Conservation (phyloP, 2,888 invertebrate genomes). For the Diadromus collaris region DNA sequence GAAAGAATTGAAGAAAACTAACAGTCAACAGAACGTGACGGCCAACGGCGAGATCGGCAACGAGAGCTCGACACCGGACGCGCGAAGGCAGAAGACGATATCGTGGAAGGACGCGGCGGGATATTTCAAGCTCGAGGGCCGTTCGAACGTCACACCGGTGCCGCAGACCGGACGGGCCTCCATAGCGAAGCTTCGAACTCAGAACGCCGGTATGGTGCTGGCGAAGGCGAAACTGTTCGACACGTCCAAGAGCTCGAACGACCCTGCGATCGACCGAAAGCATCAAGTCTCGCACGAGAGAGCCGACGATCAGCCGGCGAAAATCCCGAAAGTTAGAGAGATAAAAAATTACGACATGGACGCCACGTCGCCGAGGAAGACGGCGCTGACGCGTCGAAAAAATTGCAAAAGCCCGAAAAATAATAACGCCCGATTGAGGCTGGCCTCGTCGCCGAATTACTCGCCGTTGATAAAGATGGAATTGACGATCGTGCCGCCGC, state of each 20-base stretch:
- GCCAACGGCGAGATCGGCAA: conserved; percentile 9
- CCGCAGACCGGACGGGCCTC: conserved; percentile 85
- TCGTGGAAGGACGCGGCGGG: conserved; percentile 83
- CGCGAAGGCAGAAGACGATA: conserved; percentile 64
- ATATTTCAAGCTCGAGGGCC: conserved; percentile 81
- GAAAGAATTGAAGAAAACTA: conserved; percentile 74
- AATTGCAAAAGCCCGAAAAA: conserved; percentile 60
- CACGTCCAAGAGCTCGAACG: conserved; percentile 32
- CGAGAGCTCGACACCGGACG: conserved; percentile 40
- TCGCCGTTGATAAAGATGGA: conserved; percentile 68
- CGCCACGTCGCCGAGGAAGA: conserved; percentile 42
- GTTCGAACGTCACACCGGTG: conserved; percentile 74
- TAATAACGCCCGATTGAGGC: conserved; percentile 58
- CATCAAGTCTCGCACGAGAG: conserved; percentile 14
- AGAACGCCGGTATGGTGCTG: conserved; percentile 91
- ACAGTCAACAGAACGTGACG: conserved; percentile 69
- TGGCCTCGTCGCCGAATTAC: conserved; percentile 55
- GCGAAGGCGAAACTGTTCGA: conserved; percentile 91
- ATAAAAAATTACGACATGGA: conserved; percentile 50
- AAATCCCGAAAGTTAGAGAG: conserved; percentile 44
- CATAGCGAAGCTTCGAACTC: conserved; percentile 86
- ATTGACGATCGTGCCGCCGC: conserved; percentile 59
- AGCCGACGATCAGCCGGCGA: conserved; percentile 39
- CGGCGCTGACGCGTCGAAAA: conserved; percentile 54
- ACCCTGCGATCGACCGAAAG: conserved; percentile 2